Evolutionary conservation across 2,113 vertebrate species (phyloP).

Genomic region (Cavia aperea): DNA sequence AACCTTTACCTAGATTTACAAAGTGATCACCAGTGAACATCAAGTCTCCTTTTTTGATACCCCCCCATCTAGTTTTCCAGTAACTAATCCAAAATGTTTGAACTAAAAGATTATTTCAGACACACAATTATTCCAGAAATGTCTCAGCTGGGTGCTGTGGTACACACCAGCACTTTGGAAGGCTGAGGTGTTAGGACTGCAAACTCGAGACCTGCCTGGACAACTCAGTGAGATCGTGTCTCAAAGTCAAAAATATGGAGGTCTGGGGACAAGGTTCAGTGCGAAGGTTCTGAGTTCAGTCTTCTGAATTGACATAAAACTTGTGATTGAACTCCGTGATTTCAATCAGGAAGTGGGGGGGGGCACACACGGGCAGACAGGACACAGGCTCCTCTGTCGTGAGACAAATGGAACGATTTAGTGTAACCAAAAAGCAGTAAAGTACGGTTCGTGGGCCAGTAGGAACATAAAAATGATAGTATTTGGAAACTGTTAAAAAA

Average conservation of each 20-base stretch:
- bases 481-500: background rate
- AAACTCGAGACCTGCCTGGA: background rate
- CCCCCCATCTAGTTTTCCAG: background rate
- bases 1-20: background rate
- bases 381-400: background rate
- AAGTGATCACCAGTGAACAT: background rate
- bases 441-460: background rate
- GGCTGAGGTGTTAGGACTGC: background rate
- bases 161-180: background rate
- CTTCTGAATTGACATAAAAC: background rate
- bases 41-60: background rate
- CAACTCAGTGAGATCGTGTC: background rate
- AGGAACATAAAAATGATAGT: background rate
- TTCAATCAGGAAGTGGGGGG: no score
- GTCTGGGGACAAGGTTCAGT: background rate
- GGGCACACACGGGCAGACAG: no score
- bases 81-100: conserved; percentile 15
- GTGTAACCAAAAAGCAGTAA: background rate
- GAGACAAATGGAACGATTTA: background rate
- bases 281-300: background rate
- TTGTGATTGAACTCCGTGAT: no score
- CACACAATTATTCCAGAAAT: background rate
- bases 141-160: background rate
- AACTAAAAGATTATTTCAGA: background rate
- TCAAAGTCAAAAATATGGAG: background rate